Conservation (phyloP, 2,797 vertebrate species). For the Taeniopygia guttata region DNA sequence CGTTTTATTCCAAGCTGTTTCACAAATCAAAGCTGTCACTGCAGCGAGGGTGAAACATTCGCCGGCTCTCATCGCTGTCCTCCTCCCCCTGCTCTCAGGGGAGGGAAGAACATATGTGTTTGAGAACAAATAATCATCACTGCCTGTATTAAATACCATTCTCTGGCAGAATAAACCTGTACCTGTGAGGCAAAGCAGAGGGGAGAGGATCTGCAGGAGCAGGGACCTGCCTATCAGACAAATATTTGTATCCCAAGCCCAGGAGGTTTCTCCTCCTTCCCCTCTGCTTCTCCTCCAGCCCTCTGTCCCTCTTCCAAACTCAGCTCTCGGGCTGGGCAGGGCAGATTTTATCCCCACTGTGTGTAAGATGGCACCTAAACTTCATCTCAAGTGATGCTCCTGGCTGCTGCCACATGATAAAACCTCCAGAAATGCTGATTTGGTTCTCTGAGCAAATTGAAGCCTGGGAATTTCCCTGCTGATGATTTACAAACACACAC, state of each 20-base stretch:
- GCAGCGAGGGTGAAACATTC: neutral
- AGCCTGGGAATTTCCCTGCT: neutral
- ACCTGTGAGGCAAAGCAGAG: neutral
- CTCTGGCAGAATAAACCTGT: neutral
- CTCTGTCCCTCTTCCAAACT: neutral
- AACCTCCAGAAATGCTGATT: neutral
- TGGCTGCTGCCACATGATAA: neutral
- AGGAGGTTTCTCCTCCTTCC: neutral
- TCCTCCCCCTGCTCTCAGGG: neutral
- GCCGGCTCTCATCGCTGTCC: neutral
- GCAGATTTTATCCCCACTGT: neutral
- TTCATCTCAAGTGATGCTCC: neutral
- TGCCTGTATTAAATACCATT: neutral
- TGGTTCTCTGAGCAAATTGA: neutral
- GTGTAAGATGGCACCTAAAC: neutral
- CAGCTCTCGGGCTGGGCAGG: neutral
- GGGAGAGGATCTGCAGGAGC: neutral
- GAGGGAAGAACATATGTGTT: neutral
- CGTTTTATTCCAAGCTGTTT: neutral
- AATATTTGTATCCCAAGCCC: neutral
- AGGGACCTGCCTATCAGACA: neutral
- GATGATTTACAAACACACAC: neutral
- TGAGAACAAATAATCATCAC: neutral
- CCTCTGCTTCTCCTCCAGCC: neutral
- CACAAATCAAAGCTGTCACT: constrained; percentile 15